A percentile compares a stretch with the other conserved stretches of the same genome.
Evolutionary conservation across 1,140 invertebrate genomes (phyloP).

Genomic region (Trichoplusia ni): DNA sequence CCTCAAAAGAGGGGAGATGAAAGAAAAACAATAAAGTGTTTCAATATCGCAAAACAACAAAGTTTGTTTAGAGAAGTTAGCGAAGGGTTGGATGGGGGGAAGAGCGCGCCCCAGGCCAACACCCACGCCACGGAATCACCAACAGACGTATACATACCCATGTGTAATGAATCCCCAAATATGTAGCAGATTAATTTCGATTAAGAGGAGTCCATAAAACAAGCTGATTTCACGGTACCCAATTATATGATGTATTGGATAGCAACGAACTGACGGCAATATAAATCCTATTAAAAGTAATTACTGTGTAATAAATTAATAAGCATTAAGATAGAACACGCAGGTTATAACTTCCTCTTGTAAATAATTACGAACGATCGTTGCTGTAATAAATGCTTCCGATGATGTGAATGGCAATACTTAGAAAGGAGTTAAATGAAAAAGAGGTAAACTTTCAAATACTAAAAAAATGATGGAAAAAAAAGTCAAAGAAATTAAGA

Average conservation of each 20-base stretch:
- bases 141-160: background rate
- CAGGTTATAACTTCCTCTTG: slow-evolving; percentile 12
- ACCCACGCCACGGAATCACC: slow-evolving; percentile 15
- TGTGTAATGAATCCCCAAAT: slow-evolving; percentile 13
- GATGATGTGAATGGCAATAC: background rate
- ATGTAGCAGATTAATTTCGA: slow-evolving; percentile 7
- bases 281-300: slow-evolving; percentile 6
- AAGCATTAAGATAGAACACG: slow-evolving; percentile 8
- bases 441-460: too few relatives aligned
- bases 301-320: slow-evolving; percentile 18
- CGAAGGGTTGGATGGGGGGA: slow-evolving; percentile 48
- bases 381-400: slow-evolving; percentile 1
- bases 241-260: background rate
- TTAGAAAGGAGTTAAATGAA: too few relatives aligned
- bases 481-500: too few relatives aligned
- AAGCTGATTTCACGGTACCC: background rate
- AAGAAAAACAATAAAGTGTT: slow-evolving; percentile 77
- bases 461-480: too few relatives aligned
- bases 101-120: background rate
- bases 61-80: slow-evolving; percentile 67
- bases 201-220: background rate
- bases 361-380: slow-evolving; percentile 13
- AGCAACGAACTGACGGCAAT: background rate
- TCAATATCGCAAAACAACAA: slow-evolving; percentile 75
- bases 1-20: slow-evolving; percentile 63